phyloP scores from a whole-genome alignment of 2,113 vertebrate genomes.

The Aramus guarauna region DNA sequence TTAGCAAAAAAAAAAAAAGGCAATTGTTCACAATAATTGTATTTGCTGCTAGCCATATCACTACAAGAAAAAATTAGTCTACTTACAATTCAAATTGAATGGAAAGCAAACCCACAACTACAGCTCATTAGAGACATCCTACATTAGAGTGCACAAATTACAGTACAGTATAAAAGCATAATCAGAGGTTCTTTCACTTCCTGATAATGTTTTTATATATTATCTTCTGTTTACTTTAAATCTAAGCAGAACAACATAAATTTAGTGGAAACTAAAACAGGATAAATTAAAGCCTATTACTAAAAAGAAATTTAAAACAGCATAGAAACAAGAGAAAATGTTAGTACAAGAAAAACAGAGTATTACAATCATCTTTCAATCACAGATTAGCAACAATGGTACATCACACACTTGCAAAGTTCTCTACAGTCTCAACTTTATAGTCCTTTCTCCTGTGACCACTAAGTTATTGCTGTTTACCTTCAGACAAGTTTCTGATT shows the following conservation, averaged over 20 bases:
- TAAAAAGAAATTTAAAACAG: neutral
- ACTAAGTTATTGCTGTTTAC: neutral
- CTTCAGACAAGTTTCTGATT: neutral
- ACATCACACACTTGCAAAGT: neutral
- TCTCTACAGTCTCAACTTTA: neutral
- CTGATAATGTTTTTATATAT: neutral
- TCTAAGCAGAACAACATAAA: neutral
- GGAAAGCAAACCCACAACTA: neutral
- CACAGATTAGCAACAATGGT: neutral
- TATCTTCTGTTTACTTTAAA: neutral
- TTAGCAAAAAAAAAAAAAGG: neutral
- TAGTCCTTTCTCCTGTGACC: neutral
- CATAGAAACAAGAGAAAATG: neutral
- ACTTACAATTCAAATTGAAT: neutral
- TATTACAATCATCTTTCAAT: neutral
- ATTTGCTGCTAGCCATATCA: neutral
- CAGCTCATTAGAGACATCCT: neutral
- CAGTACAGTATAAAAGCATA: neutral
- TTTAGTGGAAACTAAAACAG: neutral
- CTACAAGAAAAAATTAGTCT: neutral
- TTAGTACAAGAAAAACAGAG: neutral
- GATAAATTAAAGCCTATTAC: neutral
- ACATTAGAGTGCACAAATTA: neutral
- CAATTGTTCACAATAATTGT: neutral
- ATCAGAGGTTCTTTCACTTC: slow-evolving; percentile 12